A percentile compares a stretch with the other conserved stretches of the same genome.
phyloP scores from a whole-genome alignment of 1,140 invertebrate species.

The Ceratitis capitata region DNA sequence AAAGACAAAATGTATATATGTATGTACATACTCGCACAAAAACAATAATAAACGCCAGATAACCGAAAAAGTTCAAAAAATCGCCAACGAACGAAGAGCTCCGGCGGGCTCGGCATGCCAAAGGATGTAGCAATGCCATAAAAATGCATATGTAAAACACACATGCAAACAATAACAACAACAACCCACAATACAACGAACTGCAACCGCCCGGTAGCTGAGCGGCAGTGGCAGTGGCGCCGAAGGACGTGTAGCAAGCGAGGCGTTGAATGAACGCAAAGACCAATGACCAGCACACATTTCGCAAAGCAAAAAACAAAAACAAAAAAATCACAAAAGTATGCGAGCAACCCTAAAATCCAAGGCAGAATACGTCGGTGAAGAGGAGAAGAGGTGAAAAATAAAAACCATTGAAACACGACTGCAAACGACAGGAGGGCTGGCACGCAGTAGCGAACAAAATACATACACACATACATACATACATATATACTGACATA shows the following conservation, averaged over 20 bases:
- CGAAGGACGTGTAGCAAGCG: constrained; percentile 21
- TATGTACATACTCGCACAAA: neutral
- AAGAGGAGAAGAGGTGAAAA: neutral
- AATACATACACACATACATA: neutral
- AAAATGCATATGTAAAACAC: constrained; percentile 38
- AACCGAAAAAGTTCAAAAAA: neutral
- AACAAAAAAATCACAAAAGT: constrained; percentile 7
- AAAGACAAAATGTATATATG: neutral
- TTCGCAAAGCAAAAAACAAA: constrained; percentile 44
- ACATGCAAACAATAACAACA: constrained; percentile 41
- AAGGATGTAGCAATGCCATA: constrained; percentile 31
- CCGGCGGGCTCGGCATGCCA: neutral
- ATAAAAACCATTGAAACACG: neutral
- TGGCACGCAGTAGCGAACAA: neutral
- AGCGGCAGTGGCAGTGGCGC: no score
- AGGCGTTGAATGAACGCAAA: constrained; percentile 29
- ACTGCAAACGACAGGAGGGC: neutral
- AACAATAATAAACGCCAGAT: neutral
- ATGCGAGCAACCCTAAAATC: neutral
- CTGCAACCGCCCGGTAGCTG: constrained; percentile 46
- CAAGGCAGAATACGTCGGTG: neutral
- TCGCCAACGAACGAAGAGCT: neutral
- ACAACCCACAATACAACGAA: constrained; percentile 42
- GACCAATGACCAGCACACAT: constrained; percentile 63
- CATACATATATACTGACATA: neutral